These are phyloP conservation scores for Aegithalos caudatus DNA, from an alignment of 2,113 vertebrate species.

Conservation along the genomic window DNA sequence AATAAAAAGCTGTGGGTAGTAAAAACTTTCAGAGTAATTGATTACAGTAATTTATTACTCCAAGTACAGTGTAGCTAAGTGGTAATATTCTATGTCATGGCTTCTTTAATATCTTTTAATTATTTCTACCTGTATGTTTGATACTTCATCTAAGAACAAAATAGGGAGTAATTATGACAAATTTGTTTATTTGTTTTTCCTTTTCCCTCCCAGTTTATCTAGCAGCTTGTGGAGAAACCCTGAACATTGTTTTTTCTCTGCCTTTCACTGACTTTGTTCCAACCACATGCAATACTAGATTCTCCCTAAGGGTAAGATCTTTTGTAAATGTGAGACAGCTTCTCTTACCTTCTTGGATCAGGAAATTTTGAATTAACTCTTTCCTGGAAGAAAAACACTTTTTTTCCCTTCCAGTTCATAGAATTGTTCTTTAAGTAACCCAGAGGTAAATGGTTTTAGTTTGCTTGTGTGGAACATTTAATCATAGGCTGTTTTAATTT, in stretches of 20 bases:
- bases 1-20: neutral
- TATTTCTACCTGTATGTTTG: neutral
- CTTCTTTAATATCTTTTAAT: neutral
- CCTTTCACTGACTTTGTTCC: conserved; percentile 97
- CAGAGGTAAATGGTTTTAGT: neutral
- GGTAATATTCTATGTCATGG: neutral
- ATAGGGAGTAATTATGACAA: neutral
- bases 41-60: neutral
- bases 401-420: neutral
- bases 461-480: neutral
- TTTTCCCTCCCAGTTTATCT: conserved; percentile 85
- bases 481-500: neutral
- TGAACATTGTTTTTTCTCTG: conserved; percentile 94
- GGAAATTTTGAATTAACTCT: neutral
- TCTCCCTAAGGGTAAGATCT: conserved; percentile 84
- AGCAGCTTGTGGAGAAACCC: conserved; percentile 94
- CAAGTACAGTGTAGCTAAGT: neutral
- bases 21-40: neutral
- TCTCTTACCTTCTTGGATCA: neutral
- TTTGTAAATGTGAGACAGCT: neutral
- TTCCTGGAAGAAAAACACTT: neutral
- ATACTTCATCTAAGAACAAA: neutral
- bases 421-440: neutral
- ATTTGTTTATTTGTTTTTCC: neutral
- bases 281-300: conserved; percentile 87